Evolutionary conservation across 2,888 invertebrate genomes (phyloP).

Genomic region (Yponomeuta cagnagella): DNA sequence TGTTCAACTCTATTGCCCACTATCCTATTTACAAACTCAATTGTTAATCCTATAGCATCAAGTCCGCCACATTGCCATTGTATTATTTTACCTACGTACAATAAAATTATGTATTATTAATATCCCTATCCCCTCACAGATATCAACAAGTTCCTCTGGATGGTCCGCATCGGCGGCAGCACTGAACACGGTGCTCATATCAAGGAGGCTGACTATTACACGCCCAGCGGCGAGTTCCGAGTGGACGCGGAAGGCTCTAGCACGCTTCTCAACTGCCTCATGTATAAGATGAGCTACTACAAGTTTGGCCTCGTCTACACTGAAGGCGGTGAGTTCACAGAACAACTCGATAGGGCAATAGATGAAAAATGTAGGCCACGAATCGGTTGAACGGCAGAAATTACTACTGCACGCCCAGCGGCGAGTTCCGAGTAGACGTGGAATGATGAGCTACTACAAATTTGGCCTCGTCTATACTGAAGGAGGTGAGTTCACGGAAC

Average conservation of each 20-base stretch:
- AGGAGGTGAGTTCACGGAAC: constrained; percentile 72
- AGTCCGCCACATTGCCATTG: too few relatives aligned
- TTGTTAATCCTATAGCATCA: too few relatives aligned
- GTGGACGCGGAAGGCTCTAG: constrained; percentile 96
- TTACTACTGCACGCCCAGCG: too few relatives aligned
- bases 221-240: constrained; percentile 95
- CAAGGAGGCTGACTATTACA: constrained; percentile 97
- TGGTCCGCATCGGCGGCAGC: constrained; percentile 98
- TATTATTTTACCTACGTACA: too few relatives aligned
- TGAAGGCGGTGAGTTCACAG: constrained; percentile 82
- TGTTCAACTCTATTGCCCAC: too few relatives aligned
- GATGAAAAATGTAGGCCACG: too few relatives aligned
- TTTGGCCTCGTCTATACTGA: constrained; percentile 98
- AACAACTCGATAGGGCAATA: too few relatives aligned
- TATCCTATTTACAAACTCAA: too few relatives aligned
- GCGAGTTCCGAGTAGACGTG: constrained; percentile 97
- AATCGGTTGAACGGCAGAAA: too few relatives aligned
- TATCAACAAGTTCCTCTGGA: constrained; percentile 99
- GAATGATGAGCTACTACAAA: constrained; percentile 99
- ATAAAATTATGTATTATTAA: too few relatives aligned
- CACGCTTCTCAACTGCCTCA: constrained; percentile 94
- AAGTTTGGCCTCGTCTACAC: constrained; percentile 97
- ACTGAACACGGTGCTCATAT: constrained; percentile 96
- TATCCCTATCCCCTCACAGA: constrained; percentile 66
- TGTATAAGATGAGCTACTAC: constrained; percentile 99